Evolutionary conservation across 2,797 vertebrate species (phyloP).

Genomic region (Platalea minor): DNA sequence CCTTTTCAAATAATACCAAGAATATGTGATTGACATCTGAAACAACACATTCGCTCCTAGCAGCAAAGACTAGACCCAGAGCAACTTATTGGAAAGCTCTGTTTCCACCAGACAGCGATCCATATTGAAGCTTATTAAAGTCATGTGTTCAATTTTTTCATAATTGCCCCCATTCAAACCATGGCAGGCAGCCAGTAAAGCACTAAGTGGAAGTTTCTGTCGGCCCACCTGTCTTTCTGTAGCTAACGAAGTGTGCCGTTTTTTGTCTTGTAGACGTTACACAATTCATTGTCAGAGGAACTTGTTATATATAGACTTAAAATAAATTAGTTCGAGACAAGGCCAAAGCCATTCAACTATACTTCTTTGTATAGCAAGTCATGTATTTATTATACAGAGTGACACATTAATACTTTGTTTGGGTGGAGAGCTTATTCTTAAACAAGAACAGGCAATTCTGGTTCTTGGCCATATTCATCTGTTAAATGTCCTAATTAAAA

Average conservation of each 20-base stretch:
- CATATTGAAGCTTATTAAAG: conserved; percentile 69
- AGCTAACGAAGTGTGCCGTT: conserved; percentile 60
- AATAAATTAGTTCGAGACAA: conserved; percentile 62
- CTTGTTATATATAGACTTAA: conserved; percentile 69
- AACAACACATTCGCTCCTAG: conserved; percentile 40
- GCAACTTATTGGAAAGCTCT: conserved; percentile 39
- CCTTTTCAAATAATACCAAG: conserved; percentile 29
- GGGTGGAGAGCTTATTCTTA: conserved; percentile 46
- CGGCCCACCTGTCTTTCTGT: conserved; percentile 64
- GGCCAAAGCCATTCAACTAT: conserved; percentile 43
- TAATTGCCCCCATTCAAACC: conserved; percentile 67
- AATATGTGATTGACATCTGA: conserved; percentile 24
- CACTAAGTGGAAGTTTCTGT: conserved; percentile 71
- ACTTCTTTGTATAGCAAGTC: conserved; percentile 13
- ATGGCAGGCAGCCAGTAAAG: conserved; percentile 67
- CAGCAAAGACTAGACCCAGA: conserved; percentile 21
- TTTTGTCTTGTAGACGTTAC: conserved; percentile 68
- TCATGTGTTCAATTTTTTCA: conserved; percentile 70
- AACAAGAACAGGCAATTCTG: conserved; percentile 31
- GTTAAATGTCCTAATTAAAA: conserved; percentile 36
- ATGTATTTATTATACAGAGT: conserved; percentile 56
- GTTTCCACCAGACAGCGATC: conserved; percentile 53
- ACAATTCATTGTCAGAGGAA: conserved; percentile 66
- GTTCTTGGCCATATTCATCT: background rate
- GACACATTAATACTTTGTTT: conserved; percentile 61